phyloP scores from a whole-genome alignment of 2,113 vertebrate genomes.

The Macquaria australasica region DNA sequence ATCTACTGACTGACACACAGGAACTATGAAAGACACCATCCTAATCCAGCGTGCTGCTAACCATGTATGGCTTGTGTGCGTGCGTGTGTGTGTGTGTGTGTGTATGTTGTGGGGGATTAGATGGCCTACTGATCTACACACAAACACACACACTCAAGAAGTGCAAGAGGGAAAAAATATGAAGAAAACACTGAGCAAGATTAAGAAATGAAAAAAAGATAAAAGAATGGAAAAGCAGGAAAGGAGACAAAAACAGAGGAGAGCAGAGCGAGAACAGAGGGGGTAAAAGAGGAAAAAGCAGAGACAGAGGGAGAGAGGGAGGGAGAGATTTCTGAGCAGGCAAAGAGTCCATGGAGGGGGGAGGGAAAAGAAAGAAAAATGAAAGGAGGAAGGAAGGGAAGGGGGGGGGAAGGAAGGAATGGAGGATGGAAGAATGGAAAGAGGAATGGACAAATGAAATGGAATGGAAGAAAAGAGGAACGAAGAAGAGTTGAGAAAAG shows the following conservation, averaged over 20 bases:
- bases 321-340: constrained; percentile 46
- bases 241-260: constrained; percentile 42
- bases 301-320: constrained; percentile 30
- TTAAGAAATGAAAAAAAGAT: constrained; percentile 37
- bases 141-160: constrained; percentile 46
- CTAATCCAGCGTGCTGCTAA: constrained; percentile 43
- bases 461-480: too few relatives aligned
- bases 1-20: constrained; percentile 42
- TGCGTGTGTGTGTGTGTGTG: constrained; percentile 14
- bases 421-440: too few relatives aligned
- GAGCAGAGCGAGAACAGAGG: constrained; percentile 22
- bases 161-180: constrained; percentile 20
- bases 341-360: constrained; percentile 47
- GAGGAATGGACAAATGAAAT: too few relatives aligned
- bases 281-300: not conserved
- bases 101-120: constrained; percentile 60
- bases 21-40: constrained; percentile 48
- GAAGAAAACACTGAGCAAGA: constrained; percentile 56
- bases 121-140: constrained; percentile 65
- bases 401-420: constrained; percentile 17
- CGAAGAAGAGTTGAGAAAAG: constrained; percentile 35
- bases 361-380: constrained; percentile 20
- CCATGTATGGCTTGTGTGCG: constrained; percentile 52
- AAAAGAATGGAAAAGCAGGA: constrained; percentile 36
- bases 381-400: constrained; percentile 53